phyloP scores from a whole-genome alignment of 1,140 invertebrate genomes.

The Zaprionus inermis region DNA sequence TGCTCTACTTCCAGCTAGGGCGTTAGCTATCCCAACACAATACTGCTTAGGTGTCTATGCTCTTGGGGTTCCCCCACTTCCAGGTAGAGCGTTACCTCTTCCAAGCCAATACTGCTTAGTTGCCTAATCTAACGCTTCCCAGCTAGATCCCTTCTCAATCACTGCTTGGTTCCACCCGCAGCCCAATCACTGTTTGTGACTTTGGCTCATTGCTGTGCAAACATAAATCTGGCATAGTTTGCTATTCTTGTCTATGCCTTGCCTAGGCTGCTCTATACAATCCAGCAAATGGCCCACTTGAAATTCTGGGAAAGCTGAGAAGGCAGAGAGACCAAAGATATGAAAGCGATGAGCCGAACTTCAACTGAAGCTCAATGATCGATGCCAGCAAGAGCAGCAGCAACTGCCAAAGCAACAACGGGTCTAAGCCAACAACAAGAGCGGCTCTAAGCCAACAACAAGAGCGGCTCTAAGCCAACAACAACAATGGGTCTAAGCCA shows the following conservation, averaged over 20 bases:
- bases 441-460: neutral
- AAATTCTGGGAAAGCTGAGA: constrained; percentile 44
- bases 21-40: neutral
- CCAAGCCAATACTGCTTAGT: neutral
- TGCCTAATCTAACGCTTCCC: too few species aligned
- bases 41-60: neutral
- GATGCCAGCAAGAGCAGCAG: constrained; percentile 22
- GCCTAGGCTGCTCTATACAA: too few species aligned
- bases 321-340: neutral
- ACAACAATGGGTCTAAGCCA: constrained; percentile 30
- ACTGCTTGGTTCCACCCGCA: neutral
- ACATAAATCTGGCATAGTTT: constrained; percentile 38
- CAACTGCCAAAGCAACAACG: constrained; percentile 9
- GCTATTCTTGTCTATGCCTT: neutral
- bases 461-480: neutral
- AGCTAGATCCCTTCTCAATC: neutral
- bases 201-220: constrained; percentile 13
- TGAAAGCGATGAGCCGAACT: constrained; percentile 29
- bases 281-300: constrained; percentile 26
- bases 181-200: constrained; percentile 20
- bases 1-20: neutral
- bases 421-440: too few species aligned
- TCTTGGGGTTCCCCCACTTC: neutral
- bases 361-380: constrained; percentile 50
- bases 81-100: neutral